phyloP scores from a whole-genome alignment of 2,888 invertebrate species.

The Metallyticus violacea region DNA sequence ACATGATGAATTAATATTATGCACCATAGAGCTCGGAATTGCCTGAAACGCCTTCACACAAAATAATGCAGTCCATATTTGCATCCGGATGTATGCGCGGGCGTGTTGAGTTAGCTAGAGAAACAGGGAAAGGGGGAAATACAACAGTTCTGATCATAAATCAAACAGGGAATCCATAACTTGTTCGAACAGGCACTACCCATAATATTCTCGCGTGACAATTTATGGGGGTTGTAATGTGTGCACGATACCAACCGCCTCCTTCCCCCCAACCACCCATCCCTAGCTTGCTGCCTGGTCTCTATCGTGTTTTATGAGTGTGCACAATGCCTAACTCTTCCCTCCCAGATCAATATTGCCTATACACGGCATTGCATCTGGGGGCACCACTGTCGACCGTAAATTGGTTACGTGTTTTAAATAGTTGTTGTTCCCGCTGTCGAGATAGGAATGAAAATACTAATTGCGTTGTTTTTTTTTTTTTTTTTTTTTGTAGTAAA shows the following conservation, averaged over 20 bases:
- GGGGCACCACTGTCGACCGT: background rate
- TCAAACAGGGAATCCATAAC: background rate
- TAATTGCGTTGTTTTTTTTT: too few relatives aligned
- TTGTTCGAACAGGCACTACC: background rate
- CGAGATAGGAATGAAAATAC: background rate
- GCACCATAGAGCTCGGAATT: background rate
- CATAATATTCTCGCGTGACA: background rate
- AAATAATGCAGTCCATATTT: background rate
- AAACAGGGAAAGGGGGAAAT: too few relatives aligned
- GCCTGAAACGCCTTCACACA: background rate
- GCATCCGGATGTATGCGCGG: background rate
- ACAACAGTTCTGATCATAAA: background rate
- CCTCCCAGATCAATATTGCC: background rate
- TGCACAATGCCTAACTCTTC: background rate
- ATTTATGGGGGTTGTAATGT: slow-evolving; percentile 5
- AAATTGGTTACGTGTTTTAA: background rate
- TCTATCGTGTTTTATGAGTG: background rate
- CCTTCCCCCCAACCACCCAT: background rate
- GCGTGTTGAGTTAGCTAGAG: background rate
- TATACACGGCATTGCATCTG: too few relatives aligned
- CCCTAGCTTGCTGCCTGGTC: background rate
- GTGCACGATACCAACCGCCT: background rate
- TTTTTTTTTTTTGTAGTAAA: too few relatives aligned
- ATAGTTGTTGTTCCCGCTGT: background rate
- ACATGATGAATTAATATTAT: background rate